Evolutionary conservation across 2,113 vertebrate species (phyloP).

Genomic region (Junco hyemalis): DNA sequence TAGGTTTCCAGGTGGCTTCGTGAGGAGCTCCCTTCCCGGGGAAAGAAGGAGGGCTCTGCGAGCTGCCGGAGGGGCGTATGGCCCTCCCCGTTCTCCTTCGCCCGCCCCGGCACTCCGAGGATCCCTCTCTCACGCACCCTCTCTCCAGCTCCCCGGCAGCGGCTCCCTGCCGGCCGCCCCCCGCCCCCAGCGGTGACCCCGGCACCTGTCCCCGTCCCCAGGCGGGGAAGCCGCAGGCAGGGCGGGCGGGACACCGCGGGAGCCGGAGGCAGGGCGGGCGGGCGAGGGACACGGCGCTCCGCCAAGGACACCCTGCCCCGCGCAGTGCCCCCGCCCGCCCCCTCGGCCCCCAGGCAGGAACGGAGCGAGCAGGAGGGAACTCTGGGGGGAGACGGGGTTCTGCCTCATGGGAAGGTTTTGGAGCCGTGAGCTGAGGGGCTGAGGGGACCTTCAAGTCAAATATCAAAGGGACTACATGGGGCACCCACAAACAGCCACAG

Average conservation of each 20-base stretch:
- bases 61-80: background rate
- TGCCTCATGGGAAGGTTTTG: background rate
- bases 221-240: background rate
- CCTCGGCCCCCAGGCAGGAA: background rate
- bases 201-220: background rate
- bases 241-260: background rate
- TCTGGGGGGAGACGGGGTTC: background rate
- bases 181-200: background rate
- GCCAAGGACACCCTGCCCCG: background rate
- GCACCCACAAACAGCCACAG: background rate
- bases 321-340: background rate
- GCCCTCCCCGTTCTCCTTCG: background rate
- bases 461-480: background rate
- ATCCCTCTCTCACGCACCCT: background rate
- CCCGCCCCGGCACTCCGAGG: background rate
- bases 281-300: too few relatives aligned
- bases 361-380: background rate
- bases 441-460: background rate
- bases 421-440: background rate
- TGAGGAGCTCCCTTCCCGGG: background rate
- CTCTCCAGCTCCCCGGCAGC: background rate
- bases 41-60: background rate
- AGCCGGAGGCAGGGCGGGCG: background rate
- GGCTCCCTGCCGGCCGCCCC: background rate
- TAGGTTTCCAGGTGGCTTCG: background rate